Base-by-base conservation (phyloP, 2,888 invertebrate species). In the Troides aeacus region DNA sequence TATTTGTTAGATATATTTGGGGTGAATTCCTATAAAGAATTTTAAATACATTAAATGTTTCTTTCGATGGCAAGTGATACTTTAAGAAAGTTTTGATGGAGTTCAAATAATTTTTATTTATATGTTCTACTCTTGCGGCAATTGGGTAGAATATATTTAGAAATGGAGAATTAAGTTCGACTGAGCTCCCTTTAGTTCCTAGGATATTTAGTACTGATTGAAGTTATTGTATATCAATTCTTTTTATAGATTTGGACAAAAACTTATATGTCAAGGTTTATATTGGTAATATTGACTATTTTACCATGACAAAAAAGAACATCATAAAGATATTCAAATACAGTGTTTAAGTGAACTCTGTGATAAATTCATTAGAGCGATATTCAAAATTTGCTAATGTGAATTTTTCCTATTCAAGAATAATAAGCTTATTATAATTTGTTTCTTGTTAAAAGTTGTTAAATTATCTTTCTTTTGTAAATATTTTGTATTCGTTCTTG, bases 1-100 rank as follows among this genome's bases (percentile, higher is more conserved):
- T 70, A 66, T 72, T 67, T 67, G 67, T 74, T 73, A 71, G 63
- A 59, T 70, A 70, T 23, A 30, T 70, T 63, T 60, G 63, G 70
- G 30, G 63, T 66, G 64, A 46, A 63, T 64, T 70, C 72, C 68
- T 70, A 71, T 66, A 68, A 70, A 73, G 59, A 63, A 69, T 39
- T 66, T 72, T 66, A 69, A 58, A 68, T 64, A 66, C 53, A 53
- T 66, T 66, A 59, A 66, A 66, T 63, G 63, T 72, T 69, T 63
- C 61, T 66, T 24, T 67, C 64, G 30, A 70, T 53, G 46, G 59
- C n/a, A 61, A 53, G 53, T 60, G 42, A 18, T 66, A 69, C 66
- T n/a, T 42, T 70, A 56, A 64, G 63, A 53, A 62, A 39, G 58
- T 65, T 68, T 58, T 58, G 30, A 60, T 64, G 6, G 24, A 23